phyloP scores from a whole-genome alignment of 1,140 invertebrate species.

The Pantala flavescens region DNA sequence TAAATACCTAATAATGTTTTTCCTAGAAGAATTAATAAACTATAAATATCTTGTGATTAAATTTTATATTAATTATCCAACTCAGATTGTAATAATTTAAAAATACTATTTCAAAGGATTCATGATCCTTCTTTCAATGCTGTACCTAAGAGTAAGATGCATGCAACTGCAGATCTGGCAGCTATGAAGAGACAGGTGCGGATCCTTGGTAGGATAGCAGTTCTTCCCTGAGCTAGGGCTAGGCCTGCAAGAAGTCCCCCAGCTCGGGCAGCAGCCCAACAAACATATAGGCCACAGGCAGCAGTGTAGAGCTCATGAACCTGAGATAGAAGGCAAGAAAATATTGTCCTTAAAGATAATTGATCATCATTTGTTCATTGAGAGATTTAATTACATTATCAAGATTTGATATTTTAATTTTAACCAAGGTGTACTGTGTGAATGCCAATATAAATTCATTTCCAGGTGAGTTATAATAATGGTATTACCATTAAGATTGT shows the following conservation, averaged over 20 bases:
- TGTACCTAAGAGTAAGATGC: conserved; percentile 32
- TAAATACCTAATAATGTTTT: too few relatives aligned
- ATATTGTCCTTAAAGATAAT: neutral
- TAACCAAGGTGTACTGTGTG: too few relatives aligned
- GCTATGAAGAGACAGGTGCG: conserved; percentile 29
- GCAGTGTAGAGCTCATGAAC: conserved; percentile 95
- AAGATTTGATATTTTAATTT: neutral
- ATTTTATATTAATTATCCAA: too few relatives aligned
- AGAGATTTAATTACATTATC: neutral
- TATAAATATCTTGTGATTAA: too few relatives aligned
- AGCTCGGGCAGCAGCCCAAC: conserved; percentile 74
- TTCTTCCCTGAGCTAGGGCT: conserved; percentile 70
- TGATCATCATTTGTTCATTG: neutral
- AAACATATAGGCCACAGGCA: conserved; percentile 85
- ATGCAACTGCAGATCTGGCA: conserved; percentile 57
- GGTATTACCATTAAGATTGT: too few relatives aligned
- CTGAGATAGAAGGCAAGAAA: conserved; percentile 15
- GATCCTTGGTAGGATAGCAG: conserved; percentile 53
- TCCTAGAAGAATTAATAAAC: too few relatives aligned
- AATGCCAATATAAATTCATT: too few relatives aligned
- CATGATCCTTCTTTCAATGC: too few relatives aligned
- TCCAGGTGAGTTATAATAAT: too few relatives aligned
- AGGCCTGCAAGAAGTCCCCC: conserved; percentile 70
- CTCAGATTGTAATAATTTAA: too few relatives aligned
- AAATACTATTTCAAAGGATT: too few relatives aligned